Base-by-base conservation (phyloP, 1,140 invertebrate species). In the Propsilocerus akamusi region DNA sequence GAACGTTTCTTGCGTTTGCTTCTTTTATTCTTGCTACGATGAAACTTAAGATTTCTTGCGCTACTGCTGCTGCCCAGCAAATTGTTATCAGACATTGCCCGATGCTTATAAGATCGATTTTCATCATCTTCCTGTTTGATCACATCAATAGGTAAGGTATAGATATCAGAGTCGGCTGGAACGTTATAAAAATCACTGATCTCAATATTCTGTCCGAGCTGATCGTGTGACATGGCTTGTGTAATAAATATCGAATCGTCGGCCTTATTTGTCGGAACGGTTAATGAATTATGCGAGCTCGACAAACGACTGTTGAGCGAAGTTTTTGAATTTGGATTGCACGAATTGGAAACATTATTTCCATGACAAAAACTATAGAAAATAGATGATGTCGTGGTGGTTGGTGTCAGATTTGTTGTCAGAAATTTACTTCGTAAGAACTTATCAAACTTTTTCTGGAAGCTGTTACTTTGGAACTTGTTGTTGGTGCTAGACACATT, bases 191-290 rank as follows among this genome's bases (percentile, higher is more conserved):
- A 77, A 58, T 87, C 84, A 25, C 79, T 80, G 25, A 85, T 85
- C 53, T 82, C 79, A 49, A 71, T 68, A 17, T 72, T 70, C 11
- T 62, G 57, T 0, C 74, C 74, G 8, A 86, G 62, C 0, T 81
- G 79, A 56, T 86, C 83, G 55, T 86, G 83, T 0, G 83, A 86
- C 71, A 86, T 85, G 14, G 83, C 84, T 56, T 85, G 84, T 1
- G 83, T 86, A 47, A 88, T 88, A 57, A 88, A 88, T 54, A 76
- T 85, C 5, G 83, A 86, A 58, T 86, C 83, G 54, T 88, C 84
- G 0, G 72, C 78, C 61, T 80, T 80, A 48, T 76, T 74, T 5
- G 75, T 69, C 4, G 81, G 78, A 26, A 84, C 75, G 4, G 77
- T 80, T 49, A 86, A 72, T 1, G 82, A 86, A 57, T 86, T 86